phyloP scores from a whole-genome alignment of 2,113 vertebrate genomes.

The Alligator mississippiensis region DNA sequence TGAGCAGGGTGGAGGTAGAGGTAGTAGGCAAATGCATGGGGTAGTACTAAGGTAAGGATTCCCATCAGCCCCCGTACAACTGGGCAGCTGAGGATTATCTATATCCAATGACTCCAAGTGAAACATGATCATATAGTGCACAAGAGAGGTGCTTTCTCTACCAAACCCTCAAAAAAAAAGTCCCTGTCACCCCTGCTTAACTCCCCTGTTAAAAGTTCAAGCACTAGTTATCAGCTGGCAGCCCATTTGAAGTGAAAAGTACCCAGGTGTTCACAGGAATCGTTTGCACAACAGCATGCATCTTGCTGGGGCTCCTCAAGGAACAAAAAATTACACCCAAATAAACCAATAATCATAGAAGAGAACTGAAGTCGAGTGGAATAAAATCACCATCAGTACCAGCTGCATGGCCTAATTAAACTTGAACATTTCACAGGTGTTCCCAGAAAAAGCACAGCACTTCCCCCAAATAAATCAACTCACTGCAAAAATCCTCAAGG shows the following conservation, averaged over 20 bases:
- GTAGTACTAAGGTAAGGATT: too few relatives aligned
- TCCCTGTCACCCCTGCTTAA: too few relatives aligned
- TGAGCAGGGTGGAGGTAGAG: too few relatives aligned
- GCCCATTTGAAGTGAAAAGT: background rate
- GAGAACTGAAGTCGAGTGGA: slow-evolving; percentile 25
- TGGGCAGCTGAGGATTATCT: too few relatives aligned
- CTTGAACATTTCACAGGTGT: slow-evolving; percentile 25
- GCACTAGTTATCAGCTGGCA: too few relatives aligned
- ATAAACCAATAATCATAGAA: slow-evolving; percentile 25
- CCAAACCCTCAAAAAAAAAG: too few relatives aligned
- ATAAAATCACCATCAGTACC: slow-evolving; percentile 12
- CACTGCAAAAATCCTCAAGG: slow-evolving; percentile 6
- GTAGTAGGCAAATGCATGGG: too few relatives aligned
- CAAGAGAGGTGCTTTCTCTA: too few relatives aligned
- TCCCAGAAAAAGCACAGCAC: slow-evolving; percentile 18
- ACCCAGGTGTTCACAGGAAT: background rate
- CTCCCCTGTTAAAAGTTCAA: too few relatives aligned
- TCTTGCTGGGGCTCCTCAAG: background rate
- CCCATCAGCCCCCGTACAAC: too few relatives aligned
- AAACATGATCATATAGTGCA: too few relatives aligned
- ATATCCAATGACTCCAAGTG: too few relatives aligned
- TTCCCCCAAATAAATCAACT: slow-evolving; percentile 31
- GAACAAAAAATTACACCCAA: background rate
- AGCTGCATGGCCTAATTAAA: slow-evolving; percentile 53
- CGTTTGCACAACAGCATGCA: background rate